A percentile compares a stretch with the other conserved stretches of the same genome.
phyloP scores from a whole-genome alignment of 1,140 invertebrate genomes.

The Maconellicoccus hirsutus region DNA sequence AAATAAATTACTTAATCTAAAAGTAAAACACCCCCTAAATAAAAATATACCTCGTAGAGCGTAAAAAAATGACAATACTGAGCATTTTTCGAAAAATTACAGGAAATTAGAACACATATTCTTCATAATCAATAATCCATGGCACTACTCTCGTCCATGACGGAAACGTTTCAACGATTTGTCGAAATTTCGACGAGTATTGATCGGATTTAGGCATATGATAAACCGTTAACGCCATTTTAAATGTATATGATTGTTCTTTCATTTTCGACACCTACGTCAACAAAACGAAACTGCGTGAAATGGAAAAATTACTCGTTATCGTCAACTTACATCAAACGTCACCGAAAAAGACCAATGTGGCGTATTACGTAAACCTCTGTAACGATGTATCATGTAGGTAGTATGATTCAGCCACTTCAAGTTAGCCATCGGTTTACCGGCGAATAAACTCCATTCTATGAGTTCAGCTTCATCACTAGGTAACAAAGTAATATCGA shows the following conservation, averaged over 20 bases:
- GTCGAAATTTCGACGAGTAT: neutral
- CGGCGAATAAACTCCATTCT: neutral
- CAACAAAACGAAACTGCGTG: neutral
- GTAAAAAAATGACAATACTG: no score
- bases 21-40: no score
- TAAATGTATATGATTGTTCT: neutral
- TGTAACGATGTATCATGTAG: neutral
- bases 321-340: conserved; percentile 10
- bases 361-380: neutral
- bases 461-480: neutral
- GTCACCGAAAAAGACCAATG: neutral
- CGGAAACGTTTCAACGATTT: neutral
- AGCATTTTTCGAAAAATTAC: neutral
- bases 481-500: neutral
- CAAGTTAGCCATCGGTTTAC: neutral
- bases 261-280: neutral
- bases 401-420: neutral
- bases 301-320: neutral
- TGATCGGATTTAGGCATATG: neutral
- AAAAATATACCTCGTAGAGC: no score
- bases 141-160: neutral
- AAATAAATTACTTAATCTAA: no score
- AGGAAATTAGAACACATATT: neutral
- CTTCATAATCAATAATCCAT: neutral
- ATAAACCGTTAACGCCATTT: neutral